Percentiles rank a stretch among this genome's conserved stretches.
Conservation (phyloP, 2,888 invertebrate species). For the Chymomyza caudatula region DNA sequence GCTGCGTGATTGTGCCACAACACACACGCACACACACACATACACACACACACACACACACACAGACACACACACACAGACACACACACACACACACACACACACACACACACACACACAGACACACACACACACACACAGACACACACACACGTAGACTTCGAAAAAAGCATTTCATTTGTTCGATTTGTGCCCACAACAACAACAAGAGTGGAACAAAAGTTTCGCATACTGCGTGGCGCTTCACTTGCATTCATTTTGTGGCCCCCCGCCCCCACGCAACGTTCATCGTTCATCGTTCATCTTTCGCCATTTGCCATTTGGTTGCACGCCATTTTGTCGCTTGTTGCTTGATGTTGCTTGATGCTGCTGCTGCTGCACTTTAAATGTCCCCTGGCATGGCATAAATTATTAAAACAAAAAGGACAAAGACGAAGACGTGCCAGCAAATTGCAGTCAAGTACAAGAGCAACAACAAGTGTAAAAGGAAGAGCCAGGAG, state of each 20-base stretch:
- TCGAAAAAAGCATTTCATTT: slow-evolving; percentile 55
- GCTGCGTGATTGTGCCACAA: not conserved
- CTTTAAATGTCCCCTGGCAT: slow-evolving; percentile 54
- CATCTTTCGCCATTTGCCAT: not conserved
- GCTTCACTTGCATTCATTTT: not conserved
- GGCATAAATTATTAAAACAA: slow-evolving; percentile 61
- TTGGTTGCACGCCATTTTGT: not conserved
- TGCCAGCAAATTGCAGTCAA: not conserved
- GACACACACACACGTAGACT: not conserved
- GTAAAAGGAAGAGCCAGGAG: not conserved
- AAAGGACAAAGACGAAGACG: not conserved
- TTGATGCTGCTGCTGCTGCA: slow-evolving; percentile 28
- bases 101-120: not conserved
- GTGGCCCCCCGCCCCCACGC: not conserved
- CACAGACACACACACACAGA: not conserved
- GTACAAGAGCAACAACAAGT: not conserved
- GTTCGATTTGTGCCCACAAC: slow-evolving; percentile 41
- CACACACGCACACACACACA: not conserved
- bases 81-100: not conserved
- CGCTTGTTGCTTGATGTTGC: slow-evolving; percentile 20
- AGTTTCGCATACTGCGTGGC: not conserved
- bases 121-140: not conserved
- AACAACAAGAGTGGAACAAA: slow-evolving; percentile 3
- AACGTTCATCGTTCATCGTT: not conserved
- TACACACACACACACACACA: not conserved